phyloP scores from a whole-genome alignment of 2,888 invertebrate species.

The Tetanocera ferruginea region DNA sequence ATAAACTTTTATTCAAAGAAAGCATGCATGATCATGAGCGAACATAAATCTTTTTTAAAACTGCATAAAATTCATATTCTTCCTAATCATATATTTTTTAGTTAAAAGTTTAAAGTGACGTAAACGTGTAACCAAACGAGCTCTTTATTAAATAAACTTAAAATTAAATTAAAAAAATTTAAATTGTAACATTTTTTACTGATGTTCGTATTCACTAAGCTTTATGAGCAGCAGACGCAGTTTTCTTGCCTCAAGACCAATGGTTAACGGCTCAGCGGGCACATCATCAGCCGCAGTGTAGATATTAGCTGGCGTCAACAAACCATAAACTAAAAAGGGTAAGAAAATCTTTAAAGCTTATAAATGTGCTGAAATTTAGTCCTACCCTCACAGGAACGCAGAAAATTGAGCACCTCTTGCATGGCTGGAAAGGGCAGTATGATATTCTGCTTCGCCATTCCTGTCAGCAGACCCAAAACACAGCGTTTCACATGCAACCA shows the following conservation, averaged over 20 bases:
- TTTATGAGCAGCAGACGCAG: slow-evolving; percentile 64
- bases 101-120: neutral
- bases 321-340: slow-evolving; percentile 60
- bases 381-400: slow-evolving; percentile 86
- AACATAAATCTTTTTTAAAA: neutral
- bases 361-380: neutral
- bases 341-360: neutral
- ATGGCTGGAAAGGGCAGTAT: slow-evolving; percentile 84
- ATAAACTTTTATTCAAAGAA: neutral
- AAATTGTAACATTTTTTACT: slow-evolving; percentile 28
- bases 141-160: slow-evolving; percentile 5
- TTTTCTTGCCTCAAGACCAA: slow-evolving; percentile 68
- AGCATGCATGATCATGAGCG: neutral
- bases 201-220: slow-evolving; percentile 67
- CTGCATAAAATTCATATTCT: neutral
- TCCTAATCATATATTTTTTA: neutral
- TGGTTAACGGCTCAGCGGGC: slow-evolving; percentile 64
- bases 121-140: neutral
- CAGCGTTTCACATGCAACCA: slow-evolving; percentile 99
- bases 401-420: slow-evolving; percentile 85
- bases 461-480: slow-evolving; percentile 88
- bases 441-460: slow-evolving; percentile 87
- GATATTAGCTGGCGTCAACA: slow-evolving; percentile 67
- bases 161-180: neutral
- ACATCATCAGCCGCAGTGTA: slow-evolving; percentile 62